Percentiles rank a stretch among this genome's conserved stretches.
These are phyloP conservation scores for Antennarius striatus DNA, from an alignment of 2,113 vertebrate genomes.

Conservation along the genomic window DNA sequence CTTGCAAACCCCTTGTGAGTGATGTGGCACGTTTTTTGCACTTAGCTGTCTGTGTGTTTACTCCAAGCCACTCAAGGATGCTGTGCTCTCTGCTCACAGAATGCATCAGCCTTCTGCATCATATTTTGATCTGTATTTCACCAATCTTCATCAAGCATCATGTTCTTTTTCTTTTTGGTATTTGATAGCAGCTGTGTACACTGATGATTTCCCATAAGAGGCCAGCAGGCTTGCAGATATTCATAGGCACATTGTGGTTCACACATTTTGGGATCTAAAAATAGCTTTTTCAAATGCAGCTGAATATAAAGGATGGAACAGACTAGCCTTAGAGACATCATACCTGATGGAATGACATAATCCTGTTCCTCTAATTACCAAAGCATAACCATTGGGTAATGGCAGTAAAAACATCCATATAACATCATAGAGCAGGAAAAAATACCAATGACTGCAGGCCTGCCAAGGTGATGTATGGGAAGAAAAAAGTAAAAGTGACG, in stretches of 20 bases:
- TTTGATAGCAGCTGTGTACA: too few species aligned
- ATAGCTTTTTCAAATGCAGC: not conserved
- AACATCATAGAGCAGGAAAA: slow-evolving; percentile 3
- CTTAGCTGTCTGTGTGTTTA: too few species aligned
- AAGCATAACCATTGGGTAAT: slow-evolving; percentile 15
- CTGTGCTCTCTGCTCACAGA: not conserved
- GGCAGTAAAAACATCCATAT: slow-evolving; percentile 2
- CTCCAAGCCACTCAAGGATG: too few species aligned
- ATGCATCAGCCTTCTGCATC: too few species aligned
- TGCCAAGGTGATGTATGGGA: slow-evolving; percentile 36
- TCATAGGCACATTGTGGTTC: too few species aligned
- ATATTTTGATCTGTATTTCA: too few species aligned
- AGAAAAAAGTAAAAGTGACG: slow-evolving; percentile 2
- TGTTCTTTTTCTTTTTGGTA: too few species aligned
- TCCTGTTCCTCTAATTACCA: slow-evolving; percentile 9
- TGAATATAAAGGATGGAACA: not conserved
- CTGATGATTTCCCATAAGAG: too few species aligned
- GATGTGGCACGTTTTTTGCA: not conserved
- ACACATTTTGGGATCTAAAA: not conserved
- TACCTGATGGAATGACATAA: slow-evolving; percentile 7
- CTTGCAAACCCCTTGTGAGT: not conserved
- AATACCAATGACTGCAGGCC: not conserved
- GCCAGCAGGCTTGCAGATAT: too few species aligned
- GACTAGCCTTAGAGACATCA: not conserved
- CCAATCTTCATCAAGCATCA: too few species aligned